Evolutionary conservation across 2,888 invertebrate genomes (phyloP), one percentile per base, ranked within the genome.

Genomic region (Cephus spinipes): DNA sequence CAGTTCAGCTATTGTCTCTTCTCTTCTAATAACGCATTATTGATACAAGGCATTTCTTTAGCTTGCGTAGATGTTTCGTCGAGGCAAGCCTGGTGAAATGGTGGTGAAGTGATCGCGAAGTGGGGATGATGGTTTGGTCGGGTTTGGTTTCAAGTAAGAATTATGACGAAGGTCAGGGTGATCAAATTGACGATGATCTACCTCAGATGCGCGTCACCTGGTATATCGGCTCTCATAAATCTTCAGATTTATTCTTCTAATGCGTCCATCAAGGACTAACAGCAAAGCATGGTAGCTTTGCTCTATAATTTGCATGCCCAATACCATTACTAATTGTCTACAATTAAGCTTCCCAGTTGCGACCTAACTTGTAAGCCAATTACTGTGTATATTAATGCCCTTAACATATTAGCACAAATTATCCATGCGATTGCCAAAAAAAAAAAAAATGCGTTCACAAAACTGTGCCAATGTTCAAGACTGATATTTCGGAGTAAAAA

Each of bases 61-160:
- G 90, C 88, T 88, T 89, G 89, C 85, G 88, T 90, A 85, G 89
- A 90, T 83, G 87, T 89, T 77, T 89, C 89, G 85, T 87, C 89
- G 84, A 88, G 89, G 81, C 88, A 90, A 86, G 88, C 89, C 87
- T 90, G 89, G 88, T 89, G 89, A 88, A 83, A 75, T 85, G 85
- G 82, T 81, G 84, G 81, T 81, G 81, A 80, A 81, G 69, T 77
- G 75, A 73, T 75, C 75, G 76, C 83, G 79, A 81, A 77, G 81
- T 83, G 81, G 79, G 79, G 83, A 79, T 81, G 77, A 80, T 55
- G 55, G 23, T 80, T 82, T 78, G 80, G 81, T 79, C 80, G 81
- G 81, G 74, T 71, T 77, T 73, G 82, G 69, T 83, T 81, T 81
- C 83, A 82, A 87, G 84, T 83, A 86, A 84, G 84, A 81, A 77